Percentiles rank a stretch among this genome's conserved stretches.
Evolutionary conservation across 2,113 vertebrate species (phyloP).

Genomic region (Fulica atra): DNA sequence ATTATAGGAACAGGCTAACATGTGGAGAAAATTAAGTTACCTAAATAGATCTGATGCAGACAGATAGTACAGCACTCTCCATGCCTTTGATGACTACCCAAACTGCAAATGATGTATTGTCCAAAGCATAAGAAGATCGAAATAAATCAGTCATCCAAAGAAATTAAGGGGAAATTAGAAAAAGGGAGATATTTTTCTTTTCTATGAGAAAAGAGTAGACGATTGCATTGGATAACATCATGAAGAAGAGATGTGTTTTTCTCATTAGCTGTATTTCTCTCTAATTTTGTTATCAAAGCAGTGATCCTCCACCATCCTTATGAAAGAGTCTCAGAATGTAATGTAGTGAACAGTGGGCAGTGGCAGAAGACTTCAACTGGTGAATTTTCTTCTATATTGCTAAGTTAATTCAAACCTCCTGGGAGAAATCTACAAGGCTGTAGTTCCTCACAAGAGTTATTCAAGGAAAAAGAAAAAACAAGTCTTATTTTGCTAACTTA

Average conservation of each 20-base stretch:
- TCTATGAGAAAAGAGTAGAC: not conserved
- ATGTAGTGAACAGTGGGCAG: not conserved
- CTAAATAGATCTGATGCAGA: not conserved
- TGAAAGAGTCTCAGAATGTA: not conserved
- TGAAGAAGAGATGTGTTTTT: not conserved
- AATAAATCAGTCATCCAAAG: not conserved
- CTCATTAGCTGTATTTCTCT: not conserved
- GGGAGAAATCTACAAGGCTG: not conserved
- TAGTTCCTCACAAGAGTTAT: not conserved
- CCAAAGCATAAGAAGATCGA: not conserved
- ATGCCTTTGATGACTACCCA: not conserved
- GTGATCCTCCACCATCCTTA: not conserved
- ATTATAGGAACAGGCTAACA: not conserved
- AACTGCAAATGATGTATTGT: not conserved
- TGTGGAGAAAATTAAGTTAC: not conserved
- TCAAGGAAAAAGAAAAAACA: not conserved
- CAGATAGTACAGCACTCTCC: not conserved
- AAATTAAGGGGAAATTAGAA: not conserved
- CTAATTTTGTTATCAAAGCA: not conserved
- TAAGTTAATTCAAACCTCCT: not conserved
- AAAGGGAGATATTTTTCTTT: not conserved
- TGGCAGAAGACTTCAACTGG: not conserved
- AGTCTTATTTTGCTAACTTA: not conserved
- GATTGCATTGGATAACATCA: not conserved
- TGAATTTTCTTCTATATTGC: not conserved